A percentile compares a stretch with the other conserved stretches of the same genome.
Evolutionary conservation across 1,140 invertebrate genomes (phyloP).

Genomic region (Planococcus citri): DNA sequence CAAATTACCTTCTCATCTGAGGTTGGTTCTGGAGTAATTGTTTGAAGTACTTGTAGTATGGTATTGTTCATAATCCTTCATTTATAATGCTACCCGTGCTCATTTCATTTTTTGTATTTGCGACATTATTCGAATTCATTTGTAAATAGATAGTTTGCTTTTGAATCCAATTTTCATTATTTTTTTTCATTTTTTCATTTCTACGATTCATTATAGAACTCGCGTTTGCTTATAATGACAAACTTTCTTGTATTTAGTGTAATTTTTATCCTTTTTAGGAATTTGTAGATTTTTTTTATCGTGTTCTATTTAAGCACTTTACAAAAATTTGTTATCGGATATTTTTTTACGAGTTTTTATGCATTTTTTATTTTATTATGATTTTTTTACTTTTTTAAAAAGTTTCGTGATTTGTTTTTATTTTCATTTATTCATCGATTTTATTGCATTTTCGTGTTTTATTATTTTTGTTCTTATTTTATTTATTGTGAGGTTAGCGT

Average conservation of each 20-base stretch:
- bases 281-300: no score
- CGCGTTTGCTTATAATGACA: no score
- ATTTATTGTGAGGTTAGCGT: background rate
- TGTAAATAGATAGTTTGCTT: background rate
- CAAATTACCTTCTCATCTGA: slow-evolving; percentile 73
- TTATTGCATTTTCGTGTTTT: slow-evolving; percentile 28
- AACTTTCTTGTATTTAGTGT: no score
- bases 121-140: background rate
- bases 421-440: slow-evolving; percentile 28
- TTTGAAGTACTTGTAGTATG: slow-evolving; percentile 25
- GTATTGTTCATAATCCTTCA: background rate
- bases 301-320: no score
- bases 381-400: slow-evolving; percentile 13
- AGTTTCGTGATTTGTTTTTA: slow-evolving; percentile 21
- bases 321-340: background rate
- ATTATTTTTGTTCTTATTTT: slow-evolving; percentile 23
- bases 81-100: background rate
- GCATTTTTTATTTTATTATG: background rate
- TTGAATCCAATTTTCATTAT: no score
- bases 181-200: no score
- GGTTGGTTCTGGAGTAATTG: slow-evolving; percentile 55
- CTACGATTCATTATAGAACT: no score
- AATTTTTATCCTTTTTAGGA: no score
- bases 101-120: background rate
- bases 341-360: background rate